Evolutionary conservation across 2,797 vertebrate species (phyloP).

Genomic region (Sebastes wilsoni): DNA sequence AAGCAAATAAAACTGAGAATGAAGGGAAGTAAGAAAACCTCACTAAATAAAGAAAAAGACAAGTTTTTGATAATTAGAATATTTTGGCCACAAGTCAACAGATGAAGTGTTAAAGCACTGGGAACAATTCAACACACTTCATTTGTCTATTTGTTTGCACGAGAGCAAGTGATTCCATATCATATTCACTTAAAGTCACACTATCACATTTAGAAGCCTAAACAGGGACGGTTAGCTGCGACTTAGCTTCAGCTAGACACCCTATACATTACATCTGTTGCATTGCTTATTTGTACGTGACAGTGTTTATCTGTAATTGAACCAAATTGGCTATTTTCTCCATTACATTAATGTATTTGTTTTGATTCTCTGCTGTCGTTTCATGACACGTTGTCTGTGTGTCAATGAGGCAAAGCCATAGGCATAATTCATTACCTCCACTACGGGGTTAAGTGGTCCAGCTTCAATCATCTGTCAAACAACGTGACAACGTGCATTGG

Average conservation of each 20-base stretch:
- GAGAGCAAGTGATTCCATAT: not conserved
- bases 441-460: constrained; percentile 50
- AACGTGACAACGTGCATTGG: constrained; percentile 48
- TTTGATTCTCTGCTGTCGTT: constrained; percentile 20
- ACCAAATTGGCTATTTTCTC: constrained; percentile 3
- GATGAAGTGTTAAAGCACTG: not conserved
- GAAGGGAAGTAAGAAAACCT: not conserved
- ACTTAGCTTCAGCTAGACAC: not conserved
- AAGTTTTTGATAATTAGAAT: not conserved
- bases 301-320: not conserved
- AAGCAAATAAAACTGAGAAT: not conserved
- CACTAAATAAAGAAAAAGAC: not conserved
- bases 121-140: not conserved
- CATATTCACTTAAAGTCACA: not conserved
- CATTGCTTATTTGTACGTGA: not conserved
- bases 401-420: constrained; percentile 36
- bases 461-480: constrained; percentile 69
- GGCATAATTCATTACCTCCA: constrained; percentile 44
- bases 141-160: not conserved
- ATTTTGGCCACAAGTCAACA: not conserved
- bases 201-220: not conserved
- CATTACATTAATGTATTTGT: not conserved
- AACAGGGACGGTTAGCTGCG: not conserved
- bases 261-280: not conserved
- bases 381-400: constrained; percentile 21